Evolutionary conservation across 2,797 vertebrate genomes (phyloP), one percentile per base, ranked within the genome.

Genomic region (Microcaecilia unicolor): DNA sequence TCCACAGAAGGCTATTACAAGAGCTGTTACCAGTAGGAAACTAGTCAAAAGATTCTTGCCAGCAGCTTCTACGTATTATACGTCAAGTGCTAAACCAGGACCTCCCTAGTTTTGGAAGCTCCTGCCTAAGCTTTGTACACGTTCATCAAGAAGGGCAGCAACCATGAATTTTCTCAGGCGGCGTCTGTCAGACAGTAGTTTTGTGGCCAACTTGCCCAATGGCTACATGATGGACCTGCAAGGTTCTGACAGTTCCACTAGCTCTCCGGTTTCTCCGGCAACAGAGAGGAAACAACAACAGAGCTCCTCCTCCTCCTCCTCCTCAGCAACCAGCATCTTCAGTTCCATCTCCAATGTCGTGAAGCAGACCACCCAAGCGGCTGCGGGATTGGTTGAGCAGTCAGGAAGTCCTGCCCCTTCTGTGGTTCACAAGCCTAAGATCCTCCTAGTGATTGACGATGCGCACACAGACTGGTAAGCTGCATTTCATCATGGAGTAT

Each of bases 151-250:
- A 28, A 27, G 31, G 24, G 1, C 43, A 17, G 2, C 54, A 67
- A 55, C 58, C 44, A 98, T 97, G 93, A 98, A 97, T 84, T 98
- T 96, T 81, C 90, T 98, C 60, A 84, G 93, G 28, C 79, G 93
- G 10, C 91, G 93, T 37, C 85, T 97, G 14, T 98, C 93, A 0
- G 94, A 98, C 75, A 98, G 95, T 51, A 98, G 93, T 65, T 98
- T 97, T 0, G 91, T 98, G 58, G 89, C 93, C 34, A 98, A 97
- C 65, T 80, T 98, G 31, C 94, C 94, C 37, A 97, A 94, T 1
- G 92, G 92, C 65, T 98, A 94, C 73, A 97, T 95, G 93, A 87
- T 91, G 62, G 93, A 98, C 60, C 70, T 93, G 51, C 92, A 97
- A 69, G 78, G 88, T 34, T 90, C 92, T 1, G 54, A 80, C 48